Conservation (phyloP, 2,888 invertebrate species). For the Ligdia adustata region DNA sequence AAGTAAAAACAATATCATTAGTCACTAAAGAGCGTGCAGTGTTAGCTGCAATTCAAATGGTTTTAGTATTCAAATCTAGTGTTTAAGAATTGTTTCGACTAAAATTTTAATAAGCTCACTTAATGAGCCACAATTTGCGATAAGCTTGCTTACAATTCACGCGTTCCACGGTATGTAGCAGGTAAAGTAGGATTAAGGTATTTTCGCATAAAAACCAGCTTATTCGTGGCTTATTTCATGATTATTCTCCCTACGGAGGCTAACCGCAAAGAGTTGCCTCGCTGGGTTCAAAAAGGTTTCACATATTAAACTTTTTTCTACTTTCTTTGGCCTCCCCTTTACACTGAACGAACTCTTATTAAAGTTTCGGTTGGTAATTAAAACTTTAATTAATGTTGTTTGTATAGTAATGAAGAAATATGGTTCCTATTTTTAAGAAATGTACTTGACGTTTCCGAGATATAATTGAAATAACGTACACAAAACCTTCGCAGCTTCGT, state of each 20-base stretch:
- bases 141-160: slow-evolving; percentile 22
- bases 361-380: slow-evolving; percentile 2
- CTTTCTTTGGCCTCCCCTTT: neutral
- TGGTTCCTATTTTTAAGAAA: no score
- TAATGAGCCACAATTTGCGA: slow-evolving; percentile 18
- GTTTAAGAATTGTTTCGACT: slow-evolving; percentile 9
- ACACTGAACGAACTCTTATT: neutral
- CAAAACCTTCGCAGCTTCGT: no score
- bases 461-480: no score
- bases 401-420: no score
- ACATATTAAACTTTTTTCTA: slow-evolving; percentile 5
- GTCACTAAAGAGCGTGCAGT: neutral
- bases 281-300: slow-evolving; percentile 6
- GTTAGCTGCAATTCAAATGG: neutral
- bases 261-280: slow-evolving; percentile 5
- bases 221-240: slow-evolving; percentile 32
- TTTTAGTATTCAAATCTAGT: slow-evolving; percentile 5
- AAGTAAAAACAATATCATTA: neutral
- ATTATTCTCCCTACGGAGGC: slow-evolving; percentile 22
- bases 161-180: slow-evolving; percentile 11
- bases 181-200: slow-evolving; percentile 21
- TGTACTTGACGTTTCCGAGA: no score
- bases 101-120: slow-evolving; percentile 21
- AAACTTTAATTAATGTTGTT: no score
- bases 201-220: slow-evolving; percentile 30